Base-by-base conservation (phyloP, 2,113 vertebrate species). In the Pangasianodon gigas region DNA sequence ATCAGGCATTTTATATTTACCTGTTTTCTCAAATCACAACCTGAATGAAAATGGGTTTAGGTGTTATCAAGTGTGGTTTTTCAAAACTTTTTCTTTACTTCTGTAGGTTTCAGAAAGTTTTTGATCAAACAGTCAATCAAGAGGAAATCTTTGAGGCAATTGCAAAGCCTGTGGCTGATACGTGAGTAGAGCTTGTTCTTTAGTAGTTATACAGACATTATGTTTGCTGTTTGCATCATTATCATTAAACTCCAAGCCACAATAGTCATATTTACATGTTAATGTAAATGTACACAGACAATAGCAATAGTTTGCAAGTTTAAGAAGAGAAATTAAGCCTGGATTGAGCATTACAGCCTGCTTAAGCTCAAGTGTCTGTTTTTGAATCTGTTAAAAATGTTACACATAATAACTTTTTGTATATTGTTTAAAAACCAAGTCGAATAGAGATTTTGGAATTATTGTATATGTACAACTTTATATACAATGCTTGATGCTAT, bases 101-200 rank as follows among this genome's bases (percentile, higher is more conserved):
- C 19, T 84, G 18, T 89, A 99, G 98, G 94, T 99, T 99, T 96
- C 96, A 97, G 93, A 97, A 96, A 91, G 97, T 99, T 90, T 99
- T 99, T 94, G 97, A 98, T 96, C 98, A 98, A 93, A 94, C 95
- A 6, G 84, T 91, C 91, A 97, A 97, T 92, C 98, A 99, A 95
- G 98, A 99, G 69, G 96, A 96, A 32, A 91, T 99, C 93, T 99
- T 99, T 94, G 97, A 98, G 92, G 93, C 87, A 87, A 97, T 99
- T 92, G 98, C 97, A 91, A 98, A 97, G 91, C 98, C 98, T 86
- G 98, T 99, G 74, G 97, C 97, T 86, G 98, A 99, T 95, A 98
- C 97, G 98, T 99, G 97, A 88, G 95, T 92, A 32, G 19, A 84
- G 11, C n/a, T 48, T 86, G 24, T 21, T 18, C 10, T 6, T 44